Conservation (phyloP, 2,888 invertebrate genomes). For the Drosophila gaucha region DNA sequence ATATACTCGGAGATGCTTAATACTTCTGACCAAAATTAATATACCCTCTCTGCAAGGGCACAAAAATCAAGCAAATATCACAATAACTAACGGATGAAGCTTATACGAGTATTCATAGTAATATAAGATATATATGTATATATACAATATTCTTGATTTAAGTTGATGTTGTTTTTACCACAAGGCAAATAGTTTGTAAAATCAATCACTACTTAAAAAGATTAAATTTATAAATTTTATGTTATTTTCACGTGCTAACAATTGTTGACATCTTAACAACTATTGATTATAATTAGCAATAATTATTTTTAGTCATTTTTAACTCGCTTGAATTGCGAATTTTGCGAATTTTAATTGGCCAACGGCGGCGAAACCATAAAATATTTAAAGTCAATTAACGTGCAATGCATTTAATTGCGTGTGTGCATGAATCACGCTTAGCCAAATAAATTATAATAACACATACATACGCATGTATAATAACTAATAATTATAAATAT, state of each 20-base stretch:
- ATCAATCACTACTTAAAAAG: too few species aligned
- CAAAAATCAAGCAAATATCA: too few species aligned
- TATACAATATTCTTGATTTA: too few species aligned
- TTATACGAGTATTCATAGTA: too few species aligned
- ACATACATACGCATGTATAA: conserved; percentile 1
- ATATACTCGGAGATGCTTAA: too few species aligned
- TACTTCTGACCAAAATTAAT: too few species aligned
- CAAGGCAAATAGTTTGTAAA: too few species aligned
- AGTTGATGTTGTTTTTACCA: too few species aligned
- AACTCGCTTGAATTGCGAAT: conserved; percentile 21
- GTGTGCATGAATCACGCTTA: conserved; percentile 13
- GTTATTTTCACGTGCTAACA: not conserved
- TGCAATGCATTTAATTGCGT: conserved; percentile 24
- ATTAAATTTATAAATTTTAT: too few species aligned
- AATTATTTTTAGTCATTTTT: conserved; percentile 4
- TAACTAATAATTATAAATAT: conserved; percentile 35
- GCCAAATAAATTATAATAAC: conserved; percentile 16
- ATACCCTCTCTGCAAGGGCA: too few species aligned
- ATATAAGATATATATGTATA: too few species aligned
- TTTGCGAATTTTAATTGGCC: conserved; percentile 16
- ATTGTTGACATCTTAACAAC: conserved; percentile 1
- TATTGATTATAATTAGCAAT: conserved; percentile 10
- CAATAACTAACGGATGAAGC: too few species aligned
- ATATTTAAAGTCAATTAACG: conserved; percentile 40
- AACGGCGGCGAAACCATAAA: conserved; percentile 12